Percentiles rank a stretch among this genome's conserved stretches.
These are phyloP conservation scores for Paramuricea clavata DNA, from an alignment of 92 coral and sea anemone genomes.

Conservation along the genomic window DNA sequence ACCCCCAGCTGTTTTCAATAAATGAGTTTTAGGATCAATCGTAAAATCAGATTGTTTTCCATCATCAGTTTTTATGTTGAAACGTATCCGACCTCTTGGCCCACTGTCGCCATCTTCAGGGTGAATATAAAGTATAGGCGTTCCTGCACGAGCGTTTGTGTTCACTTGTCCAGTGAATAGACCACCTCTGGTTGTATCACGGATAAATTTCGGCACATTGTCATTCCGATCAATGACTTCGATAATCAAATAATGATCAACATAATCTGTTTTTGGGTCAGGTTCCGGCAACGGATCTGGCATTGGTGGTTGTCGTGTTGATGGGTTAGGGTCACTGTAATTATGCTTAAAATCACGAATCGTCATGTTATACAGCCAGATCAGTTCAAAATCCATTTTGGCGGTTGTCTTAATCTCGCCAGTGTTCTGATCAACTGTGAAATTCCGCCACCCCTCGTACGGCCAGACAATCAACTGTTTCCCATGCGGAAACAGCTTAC, in stretches of 20 bases:
- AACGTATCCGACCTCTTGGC: constrained; percentile 43
- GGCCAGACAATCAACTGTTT: constrained; percentile 44
- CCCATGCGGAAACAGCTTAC: constrained; percentile 37
- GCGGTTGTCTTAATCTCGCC: constrained; percentile 34
- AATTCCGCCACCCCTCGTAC: constrained; percentile 21
- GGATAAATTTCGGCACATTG: neutral
- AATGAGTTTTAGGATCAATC: constrained; percentile 69
- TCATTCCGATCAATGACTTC: constrained; percentile 48
- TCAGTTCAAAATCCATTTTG: constrained; percentile 42
- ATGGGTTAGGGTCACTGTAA: constrained; percentile 13
- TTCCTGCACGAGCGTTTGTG: constrained; percentile 31
- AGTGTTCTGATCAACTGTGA: constrained; percentile 24
- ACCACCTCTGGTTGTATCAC: constrained; percentile 9
- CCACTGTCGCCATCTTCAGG: constrained; percentile 35
- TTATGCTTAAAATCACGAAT: constrained; percentile 40
- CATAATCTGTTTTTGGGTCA: neutral
- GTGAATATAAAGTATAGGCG: constrained; percentile 11
- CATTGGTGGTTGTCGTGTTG: constrained; percentile 5
- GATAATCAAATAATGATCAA: constrained; percentile 46
- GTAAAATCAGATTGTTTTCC: constrained; percentile 1
- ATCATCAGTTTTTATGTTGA: constrained; percentile 19
- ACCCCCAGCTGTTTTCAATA: constrained; percentile 61
- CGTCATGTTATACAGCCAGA: constrained; percentile 33
- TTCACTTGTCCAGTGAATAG: constrained; percentile 22
- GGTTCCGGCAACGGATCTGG: neutral